Evolutionary conservation across 1,140 invertebrate species (phyloP), one percentile per base, ranked within the genome.

Genomic region (Cephus cinctus): DNA sequence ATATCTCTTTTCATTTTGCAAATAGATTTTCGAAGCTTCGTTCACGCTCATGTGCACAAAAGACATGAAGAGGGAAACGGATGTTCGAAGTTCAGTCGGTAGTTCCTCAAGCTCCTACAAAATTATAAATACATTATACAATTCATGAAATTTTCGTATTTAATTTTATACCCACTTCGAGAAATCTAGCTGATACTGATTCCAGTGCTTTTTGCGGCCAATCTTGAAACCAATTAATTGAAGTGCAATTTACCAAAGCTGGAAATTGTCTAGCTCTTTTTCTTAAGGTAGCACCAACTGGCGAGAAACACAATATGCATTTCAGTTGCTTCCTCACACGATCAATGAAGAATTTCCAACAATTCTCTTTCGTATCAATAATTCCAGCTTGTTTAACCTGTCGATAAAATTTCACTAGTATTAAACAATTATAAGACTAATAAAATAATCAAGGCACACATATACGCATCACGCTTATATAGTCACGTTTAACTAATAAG

Each of bases 171-270:
- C n/a, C n/a, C n/a, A n/a, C 74, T 38, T 57, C 73, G 11, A 97
- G 76, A 69, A 96, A 96, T 48, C 86, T 80, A 45, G 80, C 79
- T 19, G 92, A 94, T 1, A 98, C 95, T 40, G 92, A 95, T 57
- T 90, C 82, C 40, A 98, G 72, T 5, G 95, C 95, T 61, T 94
- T 86, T 67, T 86, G 82, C 0, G 95, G 94, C 94, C 95, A 98
- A 77, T 94, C 90, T 67, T 97, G 92, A 72, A 97, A 97, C 94
- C 94, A 98, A 73, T 97, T 86, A 40, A 97, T 96, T 5, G 86
- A 84, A 0, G 94, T 94, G 63, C 92, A 95, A 76, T 94, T 97
- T 5, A 93, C 87, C n/a, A 98, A 76, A 2, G 94, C 92, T 4
- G 95, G 95, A 76, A 97, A 98, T 73, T 96, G 93, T 44, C 94